These are phyloP conservation scores for Anoplopoma fimbria DNA, from an alignment of 2,113 vertebrate species.

Conservation along the genomic window DNA sequence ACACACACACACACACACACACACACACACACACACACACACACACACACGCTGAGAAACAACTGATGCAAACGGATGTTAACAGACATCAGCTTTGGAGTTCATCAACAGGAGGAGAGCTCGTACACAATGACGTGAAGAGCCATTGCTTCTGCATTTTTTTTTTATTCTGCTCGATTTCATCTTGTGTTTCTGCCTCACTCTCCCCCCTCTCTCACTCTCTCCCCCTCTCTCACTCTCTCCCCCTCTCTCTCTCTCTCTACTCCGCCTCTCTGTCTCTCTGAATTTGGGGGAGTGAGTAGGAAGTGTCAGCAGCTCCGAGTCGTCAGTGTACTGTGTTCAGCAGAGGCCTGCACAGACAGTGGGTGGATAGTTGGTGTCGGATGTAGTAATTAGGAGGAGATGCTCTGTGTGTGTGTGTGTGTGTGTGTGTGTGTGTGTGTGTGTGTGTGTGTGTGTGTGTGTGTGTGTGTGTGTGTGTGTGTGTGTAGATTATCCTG, in stretches of 20 bases:
- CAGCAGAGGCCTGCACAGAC: constrained; percentile 25
- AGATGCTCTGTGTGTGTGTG: no score
- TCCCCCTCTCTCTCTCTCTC: constrained; percentile 20
- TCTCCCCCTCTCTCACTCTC: not conserved
- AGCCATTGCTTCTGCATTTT: constrained; percentile 37
- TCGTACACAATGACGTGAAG: constrained; percentile 4
- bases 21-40: not conserved
- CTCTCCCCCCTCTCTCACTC: not conserved
- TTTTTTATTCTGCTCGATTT: constrained; percentile 33
- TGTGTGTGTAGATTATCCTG: not conserved
- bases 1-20: not conserved
- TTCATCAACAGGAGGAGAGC: constrained; percentile 22
- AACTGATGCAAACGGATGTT: constrained; percentile 11
- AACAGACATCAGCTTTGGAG: constrained; percentile 21
- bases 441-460: no score
- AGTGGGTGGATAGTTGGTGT: constrained; percentile 3
- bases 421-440: no score
- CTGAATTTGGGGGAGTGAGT: constrained; percentile 31
- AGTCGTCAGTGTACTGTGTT: constrained; percentile 47
- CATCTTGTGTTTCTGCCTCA: constrained; percentile 28
- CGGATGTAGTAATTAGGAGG: not conserved
- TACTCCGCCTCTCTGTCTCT: constrained; percentile 22
- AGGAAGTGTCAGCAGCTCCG: constrained; percentile 41
- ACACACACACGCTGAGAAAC: not conserved
- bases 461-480: no score